phyloP scores from a whole-genome alignment of 2,888 invertebrate species.

The Lacanobia wlatinum region DNA sequence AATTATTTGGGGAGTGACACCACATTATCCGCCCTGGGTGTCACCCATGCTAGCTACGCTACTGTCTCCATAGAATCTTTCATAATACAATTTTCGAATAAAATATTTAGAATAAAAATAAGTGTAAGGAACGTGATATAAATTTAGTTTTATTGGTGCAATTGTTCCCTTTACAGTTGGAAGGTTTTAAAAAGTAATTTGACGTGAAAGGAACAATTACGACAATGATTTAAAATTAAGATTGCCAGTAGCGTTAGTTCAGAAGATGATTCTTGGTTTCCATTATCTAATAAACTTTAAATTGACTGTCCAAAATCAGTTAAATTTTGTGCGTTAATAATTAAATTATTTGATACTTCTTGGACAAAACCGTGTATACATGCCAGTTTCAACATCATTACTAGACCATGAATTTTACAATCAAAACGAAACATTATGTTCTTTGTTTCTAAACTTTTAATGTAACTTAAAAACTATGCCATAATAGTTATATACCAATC shows the following conservation, averaged over 20 bases:
- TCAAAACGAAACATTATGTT: conserved; percentile 12
- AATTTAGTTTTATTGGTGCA: conserved; percentile 27
- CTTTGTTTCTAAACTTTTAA: background rate
- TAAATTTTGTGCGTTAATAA: conserved; percentile 29
- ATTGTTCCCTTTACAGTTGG: conserved; percentile 28
- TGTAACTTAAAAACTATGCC: conserved; percentile 23
- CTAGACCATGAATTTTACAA: conserved; percentile 36
- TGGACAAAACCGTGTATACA: background rate
- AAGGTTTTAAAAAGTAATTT: background rate
- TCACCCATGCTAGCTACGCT: too few species aligned
- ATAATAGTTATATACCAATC: conserved; percentile 22
- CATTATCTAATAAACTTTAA: background rate
- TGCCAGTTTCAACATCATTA: conserved; percentile 50
- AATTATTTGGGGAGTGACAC: too few species aligned
- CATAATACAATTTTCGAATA: conserved; percentile 53
- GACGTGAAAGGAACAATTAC: conserved; percentile 28
- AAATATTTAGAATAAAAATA: conserved; percentile 38
- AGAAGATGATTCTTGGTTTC: conserved; percentile 26
- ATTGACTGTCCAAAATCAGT: conserved; percentile 17
- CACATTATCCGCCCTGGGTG: too few species aligned
- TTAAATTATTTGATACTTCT: background rate
- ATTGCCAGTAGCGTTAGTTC: conserved; percentile 52
- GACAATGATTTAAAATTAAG: conserved; percentile 33
- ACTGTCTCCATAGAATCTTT: conserved; percentile 44
- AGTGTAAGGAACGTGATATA: conserved; percentile 44